Base-by-base conservation (phyloP, 1,140 invertebrate species). In the Telenomus remus region DNA sequence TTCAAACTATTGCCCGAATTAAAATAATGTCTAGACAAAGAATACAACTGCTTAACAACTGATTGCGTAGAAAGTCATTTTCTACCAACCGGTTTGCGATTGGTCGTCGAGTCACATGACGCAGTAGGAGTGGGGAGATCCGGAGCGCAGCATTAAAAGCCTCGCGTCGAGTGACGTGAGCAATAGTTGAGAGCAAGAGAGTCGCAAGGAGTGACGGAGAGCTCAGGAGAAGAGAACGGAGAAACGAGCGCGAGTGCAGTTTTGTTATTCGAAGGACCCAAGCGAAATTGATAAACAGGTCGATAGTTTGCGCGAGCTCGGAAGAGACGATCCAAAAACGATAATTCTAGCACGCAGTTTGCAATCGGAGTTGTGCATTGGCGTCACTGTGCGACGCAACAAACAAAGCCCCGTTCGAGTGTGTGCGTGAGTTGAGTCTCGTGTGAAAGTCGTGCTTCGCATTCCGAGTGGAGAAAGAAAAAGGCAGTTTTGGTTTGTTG, bases 301-400 rank as follows among this genome's bases (percentile, higher is more conserved):
- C 9, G 37, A 9, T 13, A 13, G 50, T 34, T 39, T 15, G 6
- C 0, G 50, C 15, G 10, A 54, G 11, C 37, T 54, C 50, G 33
- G 50, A 54, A 54, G 35, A 10, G 50, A 54, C 50, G 50, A 54
- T 54, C 14, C 19, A 27, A 27, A 15, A 10, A 27, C 50, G 50
- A 42, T 14, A 54, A 42, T 42, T 35, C 10, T 35, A 12, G 27
- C 48, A 12, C 48, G 11, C 48, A n/a, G 19, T n/a, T 34, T n/a
- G 27, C 33, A 13, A 35, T n/a, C 12, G 49, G 13, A 13, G 27
- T n/a, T 39, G 9, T 39, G n/a, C 8, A 39, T 11, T 4, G 37
- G 37, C n/a, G n/a, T 39, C n/a, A 9, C 8, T 9, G 9, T n/a
- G 37, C 37, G 37, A 9, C 9, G 37, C 37, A 39, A 39, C 37